Evolutionary conservation across 92 coral and sea anemone genomes (phyloP).

Genomic region (Porites rus): DNA sequence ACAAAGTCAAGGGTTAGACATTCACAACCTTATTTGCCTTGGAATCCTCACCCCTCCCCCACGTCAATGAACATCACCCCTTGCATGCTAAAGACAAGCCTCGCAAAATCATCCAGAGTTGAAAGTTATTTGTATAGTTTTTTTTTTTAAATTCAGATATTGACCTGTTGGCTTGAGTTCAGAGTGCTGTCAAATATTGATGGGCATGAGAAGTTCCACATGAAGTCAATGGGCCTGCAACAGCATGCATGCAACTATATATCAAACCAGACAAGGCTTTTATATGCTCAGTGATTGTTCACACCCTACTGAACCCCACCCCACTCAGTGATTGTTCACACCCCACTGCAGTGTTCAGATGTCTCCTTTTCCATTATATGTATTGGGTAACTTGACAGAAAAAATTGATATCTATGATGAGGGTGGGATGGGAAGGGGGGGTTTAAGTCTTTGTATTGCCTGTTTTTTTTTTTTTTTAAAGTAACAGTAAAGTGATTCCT

Average conservation of each 20-base stretch:
- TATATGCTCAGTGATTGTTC: too few relatives aligned
- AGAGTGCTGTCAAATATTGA: background rate
- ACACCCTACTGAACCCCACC: too few relatives aligned
- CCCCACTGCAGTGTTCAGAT: too few relatives aligned
- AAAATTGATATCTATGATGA: too few relatives aligned
- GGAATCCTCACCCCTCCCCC: slow-evolving; percentile 1
- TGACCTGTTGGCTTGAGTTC: background rate
- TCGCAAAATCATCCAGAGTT: too few relatives aligned
- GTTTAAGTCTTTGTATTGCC: too few relatives aligned
- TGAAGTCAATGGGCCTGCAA: background rate
- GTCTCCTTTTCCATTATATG: too few relatives aligned
- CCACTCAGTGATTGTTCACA: too few relatives aligned
- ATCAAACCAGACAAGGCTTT: background rate
- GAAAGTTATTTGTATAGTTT: background rate
- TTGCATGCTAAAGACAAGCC: background rate
- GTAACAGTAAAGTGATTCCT: too few relatives aligned
- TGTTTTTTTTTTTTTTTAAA: too few relatives aligned
- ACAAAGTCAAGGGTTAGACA: slow-evolving; percentile 13
- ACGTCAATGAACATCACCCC: background rate
- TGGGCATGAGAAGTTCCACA: background rate
- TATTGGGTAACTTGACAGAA: too few relatives aligned
- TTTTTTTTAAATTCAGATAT: background rate
- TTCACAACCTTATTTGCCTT: background rate
- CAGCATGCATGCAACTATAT: background rate
- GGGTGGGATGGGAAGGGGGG: too few relatives aligned